Percentiles rank a stretch among this genome's conserved stretches.
Conservation (phyloP, 2,888 invertebrate species). For the Polyommatus icarus region DNA sequence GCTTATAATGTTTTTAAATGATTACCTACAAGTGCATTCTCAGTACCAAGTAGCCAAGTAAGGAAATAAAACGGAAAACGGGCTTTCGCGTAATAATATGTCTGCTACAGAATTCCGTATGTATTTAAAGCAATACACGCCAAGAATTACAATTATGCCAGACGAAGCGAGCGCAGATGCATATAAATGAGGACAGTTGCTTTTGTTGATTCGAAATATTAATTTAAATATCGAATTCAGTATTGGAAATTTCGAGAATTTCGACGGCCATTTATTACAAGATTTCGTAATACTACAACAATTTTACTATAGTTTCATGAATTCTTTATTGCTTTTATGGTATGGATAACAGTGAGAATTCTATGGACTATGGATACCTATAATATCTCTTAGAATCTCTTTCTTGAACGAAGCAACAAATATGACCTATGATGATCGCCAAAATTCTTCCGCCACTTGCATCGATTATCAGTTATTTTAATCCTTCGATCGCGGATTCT, state of each 20-base stretch:
- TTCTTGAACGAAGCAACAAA: too few species aligned
- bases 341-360: too few species aligned
- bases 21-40: background rate
- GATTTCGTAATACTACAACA: too few species aligned
- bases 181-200: conserved; percentile 29
- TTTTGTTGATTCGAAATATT: conserved; percentile 27
- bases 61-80: conserved; percentile 13
- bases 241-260: background rate
- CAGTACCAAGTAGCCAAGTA: background rate
- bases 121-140: conserved; percentile 30
- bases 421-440: too few species aligned
- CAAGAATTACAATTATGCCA: conserved; percentile 34
- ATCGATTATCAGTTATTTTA: too few species aligned
- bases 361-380: too few species aligned
- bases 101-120: conserved; percentile 26
- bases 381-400: too few species aligned
- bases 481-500: too few species aligned
- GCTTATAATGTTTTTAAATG: background rate
- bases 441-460: too few species aligned
- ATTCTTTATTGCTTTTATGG: too few species aligned
- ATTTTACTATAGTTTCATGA: too few species aligned
- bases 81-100: conserved; percentile 11
- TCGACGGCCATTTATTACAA: too few species aligned
- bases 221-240: conserved; percentile 22
- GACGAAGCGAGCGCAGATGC: conserved; percentile 31